Evolutionary conservation across 2,888 invertebrate genomes (phyloP), one percentile per base, ranked within the genome.

Genomic region (Drosophila anomelani): DNA sequence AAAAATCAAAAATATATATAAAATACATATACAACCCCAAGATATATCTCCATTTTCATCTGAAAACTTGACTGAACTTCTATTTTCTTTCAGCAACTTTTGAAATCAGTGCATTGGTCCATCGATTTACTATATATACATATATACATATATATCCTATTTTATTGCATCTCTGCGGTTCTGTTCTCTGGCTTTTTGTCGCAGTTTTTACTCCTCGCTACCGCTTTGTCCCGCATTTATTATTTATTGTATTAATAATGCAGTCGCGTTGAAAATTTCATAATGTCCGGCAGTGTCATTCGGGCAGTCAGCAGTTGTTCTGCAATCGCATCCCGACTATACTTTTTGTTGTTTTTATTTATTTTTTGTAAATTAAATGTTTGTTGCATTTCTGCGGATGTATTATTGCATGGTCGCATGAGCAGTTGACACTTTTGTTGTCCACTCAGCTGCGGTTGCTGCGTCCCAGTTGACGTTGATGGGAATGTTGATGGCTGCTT

Each of bases 221-320:
- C 17, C 41, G n/a, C 60, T 74, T 62, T 67, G 69, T 62, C 47
- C 61, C 54, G 20, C 61, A 80, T 88, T 76, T 78, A 83, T 74
- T 80, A 84, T 88, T 83, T 75, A 83, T 73, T 61, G 32, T 68
- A 82, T 83, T 75, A 88, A 85, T 83, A 88, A 78, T 80, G 79
- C 81, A 85, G 64, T 59, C 53, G 54, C 58, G 77, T 54, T 85
- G 79, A 76, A 75, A 85, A 85, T 80, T 74, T 75, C 64, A 84
- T 83, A 74, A 85, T 83, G 71, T 63, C 70, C 61, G 61, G 78
- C 77, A 69, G 55, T 75, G 75, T 76, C 75, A 70, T 41, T 66
- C 68, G 60, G 62, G 55, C 55, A 59, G 49, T 66, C 74, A 34
- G 54, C 49, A 55, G 64, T 58, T 39, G 62, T 41, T 36, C 32